These are phyloP conservation scores for Acipenser transmontanus DNA, from an alignment of 2,797 vertebrate genomes.

Conservation along the genomic window DNA sequence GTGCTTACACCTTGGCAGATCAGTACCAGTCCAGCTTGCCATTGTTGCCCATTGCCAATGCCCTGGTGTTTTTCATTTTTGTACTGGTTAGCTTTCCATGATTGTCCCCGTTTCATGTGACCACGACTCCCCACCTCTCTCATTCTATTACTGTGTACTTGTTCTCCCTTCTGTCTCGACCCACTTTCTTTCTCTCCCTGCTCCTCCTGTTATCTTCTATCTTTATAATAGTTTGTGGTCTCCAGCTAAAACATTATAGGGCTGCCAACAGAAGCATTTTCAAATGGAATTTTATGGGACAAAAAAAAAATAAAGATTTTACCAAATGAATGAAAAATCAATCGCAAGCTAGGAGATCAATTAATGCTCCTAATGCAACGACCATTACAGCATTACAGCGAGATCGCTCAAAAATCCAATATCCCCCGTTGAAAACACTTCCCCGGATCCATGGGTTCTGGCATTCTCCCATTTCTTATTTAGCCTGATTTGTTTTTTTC, in stretches of 20 bases:
- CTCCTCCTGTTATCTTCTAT: neutral
- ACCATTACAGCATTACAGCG: neutral
- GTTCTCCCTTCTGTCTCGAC: neutral
- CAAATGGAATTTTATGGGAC: neutral
- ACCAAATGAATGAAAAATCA: slow-evolving; percentile 2
- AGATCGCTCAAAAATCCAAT: neutral
- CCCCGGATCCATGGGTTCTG: neutral
- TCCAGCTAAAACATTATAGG: neutral
- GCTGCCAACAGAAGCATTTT: neutral
- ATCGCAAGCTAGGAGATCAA: neutral
- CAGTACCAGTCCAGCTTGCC: too few species aligned
- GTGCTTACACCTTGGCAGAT: too few species aligned
- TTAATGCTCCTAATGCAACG: neutral
- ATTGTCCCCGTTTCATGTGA: too few species aligned
- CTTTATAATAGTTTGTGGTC: neutral
- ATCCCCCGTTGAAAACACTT: neutral
- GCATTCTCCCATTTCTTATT: neutral
- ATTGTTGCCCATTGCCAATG: too few species aligned
- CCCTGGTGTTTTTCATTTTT: too few species aligned
- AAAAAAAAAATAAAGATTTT: neutral
- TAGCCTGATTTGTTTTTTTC: neutral
- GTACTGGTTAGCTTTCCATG: too few species aligned
- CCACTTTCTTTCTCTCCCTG: neutral
- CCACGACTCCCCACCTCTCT: too few species aligned
- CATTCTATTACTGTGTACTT: too few species aligned